Percentiles rank a stretch among this genome's conserved stretches.
These are phyloP conservation scores for Leptoteleia sp. DNA, from an alignment of 1,140 invertebrate species.

Conservation along the genomic window DNA sequence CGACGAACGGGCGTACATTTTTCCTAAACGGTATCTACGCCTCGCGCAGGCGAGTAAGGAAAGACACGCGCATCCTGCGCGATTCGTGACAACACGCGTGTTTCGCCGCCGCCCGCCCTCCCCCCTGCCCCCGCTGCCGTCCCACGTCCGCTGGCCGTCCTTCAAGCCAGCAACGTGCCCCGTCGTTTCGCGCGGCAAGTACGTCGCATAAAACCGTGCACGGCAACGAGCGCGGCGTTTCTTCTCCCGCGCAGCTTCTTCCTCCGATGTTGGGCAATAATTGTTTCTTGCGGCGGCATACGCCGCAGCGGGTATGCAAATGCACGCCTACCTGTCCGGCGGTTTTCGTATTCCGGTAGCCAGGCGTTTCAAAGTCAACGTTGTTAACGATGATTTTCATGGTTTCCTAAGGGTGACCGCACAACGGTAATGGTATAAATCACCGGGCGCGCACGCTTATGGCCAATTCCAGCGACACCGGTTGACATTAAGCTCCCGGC, in stretches of 20 bases:
- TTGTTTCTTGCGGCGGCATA: conserved; percentile 65
- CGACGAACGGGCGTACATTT: conserved; percentile 68
- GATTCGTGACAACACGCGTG: conserved; percentile 77
- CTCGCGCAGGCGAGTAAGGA: conserved; percentile 65
- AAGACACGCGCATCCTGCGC: conserved; percentile 80
- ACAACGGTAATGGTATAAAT: conserved; percentile 67
- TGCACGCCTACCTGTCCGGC: conserved; percentile 64
- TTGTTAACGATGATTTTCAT: conserved; percentile 68
- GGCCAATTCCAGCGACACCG: conserved; percentile 54
- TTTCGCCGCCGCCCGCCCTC: conserved; percentile 45
- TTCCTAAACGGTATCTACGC: conserved; percentile 70
- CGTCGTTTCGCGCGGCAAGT: conserved; percentile 42
- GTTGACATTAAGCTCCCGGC: conserved; percentile 56
- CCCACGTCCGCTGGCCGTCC: conserved; percentile 35
- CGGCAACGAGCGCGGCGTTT: conserved; percentile 28
- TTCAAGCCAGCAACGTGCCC: conserved; percentile 52
- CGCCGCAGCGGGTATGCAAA: conserved; percentile 70
- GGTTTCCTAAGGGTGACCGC: conserved; percentile 63
- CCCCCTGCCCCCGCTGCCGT: conserved; percentile 7
- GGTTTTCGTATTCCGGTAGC: conserved; percentile 63
- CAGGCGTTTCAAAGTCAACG: conserved; percentile 46
- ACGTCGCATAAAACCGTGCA: conserved; percentile 52
- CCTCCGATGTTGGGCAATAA: conserved; percentile 65
- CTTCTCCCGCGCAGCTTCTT: conserved; percentile 38
- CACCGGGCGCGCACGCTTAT: conserved; percentile 48